Evolutionary conservation across 2,113 vertebrate species (phyloP).

Genomic region (Alligator mississippiensis): DNA sequence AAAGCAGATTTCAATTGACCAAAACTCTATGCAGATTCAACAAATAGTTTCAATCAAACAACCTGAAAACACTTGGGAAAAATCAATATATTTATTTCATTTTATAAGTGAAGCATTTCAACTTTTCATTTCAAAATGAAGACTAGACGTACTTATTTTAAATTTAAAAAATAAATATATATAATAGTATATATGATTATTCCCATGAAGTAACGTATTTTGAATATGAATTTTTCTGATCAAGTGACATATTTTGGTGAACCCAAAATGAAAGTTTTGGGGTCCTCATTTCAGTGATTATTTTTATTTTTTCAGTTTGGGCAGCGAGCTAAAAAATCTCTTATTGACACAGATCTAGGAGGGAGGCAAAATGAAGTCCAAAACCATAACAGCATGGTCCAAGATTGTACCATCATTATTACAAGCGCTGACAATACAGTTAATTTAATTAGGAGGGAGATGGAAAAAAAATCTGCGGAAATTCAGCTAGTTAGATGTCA

Average conservation of each 20-base stretch:
- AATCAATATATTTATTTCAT: not conserved
- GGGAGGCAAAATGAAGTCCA: not conserved
- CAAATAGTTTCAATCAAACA: not conserved
- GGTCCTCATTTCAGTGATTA: not conserved
- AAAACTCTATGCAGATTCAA: not conserved
- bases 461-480: not conserved
- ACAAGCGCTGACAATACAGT: not conserved
- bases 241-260: constrained; percentile 2
- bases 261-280: not conserved
- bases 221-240: not conserved
- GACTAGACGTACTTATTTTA: not conserved
- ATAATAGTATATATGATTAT: no score
- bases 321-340: not conserved
- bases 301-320: not conserved
- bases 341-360: not conserved
- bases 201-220: no score
- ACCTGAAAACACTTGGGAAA: constrained; percentile 11
- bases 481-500: constrained; percentile 2
- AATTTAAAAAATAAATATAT: no score
- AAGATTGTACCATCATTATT: not conserved
- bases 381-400: not conserved
- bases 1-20: not conserved
- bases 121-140: not conserved
- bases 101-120: not conserved
- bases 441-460: not conserved